phyloP scores from a whole-genome alignment of 2,888 invertebrate species.

The Aporophyla lueneburgensis region DNA sequence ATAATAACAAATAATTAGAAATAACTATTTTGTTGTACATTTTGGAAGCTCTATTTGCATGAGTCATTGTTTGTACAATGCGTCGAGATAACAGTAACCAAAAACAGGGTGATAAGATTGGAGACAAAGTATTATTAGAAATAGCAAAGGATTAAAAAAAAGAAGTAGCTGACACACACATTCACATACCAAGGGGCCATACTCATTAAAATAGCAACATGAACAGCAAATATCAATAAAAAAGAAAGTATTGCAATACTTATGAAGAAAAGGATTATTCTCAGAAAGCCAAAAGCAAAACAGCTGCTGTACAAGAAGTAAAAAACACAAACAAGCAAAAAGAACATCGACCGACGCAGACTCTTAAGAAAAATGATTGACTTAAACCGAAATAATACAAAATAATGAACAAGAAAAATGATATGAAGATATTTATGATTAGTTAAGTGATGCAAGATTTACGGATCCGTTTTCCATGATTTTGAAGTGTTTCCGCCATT shows the following conservation, averaged over 20 bases:
- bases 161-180: neutral
- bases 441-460: slow-evolving; percentile 57
- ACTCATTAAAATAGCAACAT: neutral
- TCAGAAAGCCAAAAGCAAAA: slow-evolving; percentile 3
- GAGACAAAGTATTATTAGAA: neutral
- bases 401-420: slow-evolving; percentile 42
- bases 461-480: slow-evolving; percentile 39
- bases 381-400: slow-evolving; percentile 41
- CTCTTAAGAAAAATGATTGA: slow-evolving; percentile 34
- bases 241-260: neutral
- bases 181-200: neutral
- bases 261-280: neutral
- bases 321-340: slow-evolving; percentile 19
- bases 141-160: slow-evolving; percentile 15
- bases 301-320: slow-evolving; percentile 8
- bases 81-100: slow-evolving; percentile 3
- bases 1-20: slow-evolving; percentile 36
- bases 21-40: slow-evolving; percentile 34
- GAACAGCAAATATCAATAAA: neutral
- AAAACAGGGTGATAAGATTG: slow-evolving; percentile 18
- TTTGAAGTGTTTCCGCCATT: slow-evolving; percentile 26
- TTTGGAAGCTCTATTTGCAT: slow-evolving; percentile 22
- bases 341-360: slow-evolving; percentile 19
- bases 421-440: slow-evolving; percentile 51
- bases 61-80: slow-evolving; percentile 15